Evolutionary conservation across 2,113 vertebrate genomes (phyloP).

Genomic region (Colistium nudipinnis): DNA sequence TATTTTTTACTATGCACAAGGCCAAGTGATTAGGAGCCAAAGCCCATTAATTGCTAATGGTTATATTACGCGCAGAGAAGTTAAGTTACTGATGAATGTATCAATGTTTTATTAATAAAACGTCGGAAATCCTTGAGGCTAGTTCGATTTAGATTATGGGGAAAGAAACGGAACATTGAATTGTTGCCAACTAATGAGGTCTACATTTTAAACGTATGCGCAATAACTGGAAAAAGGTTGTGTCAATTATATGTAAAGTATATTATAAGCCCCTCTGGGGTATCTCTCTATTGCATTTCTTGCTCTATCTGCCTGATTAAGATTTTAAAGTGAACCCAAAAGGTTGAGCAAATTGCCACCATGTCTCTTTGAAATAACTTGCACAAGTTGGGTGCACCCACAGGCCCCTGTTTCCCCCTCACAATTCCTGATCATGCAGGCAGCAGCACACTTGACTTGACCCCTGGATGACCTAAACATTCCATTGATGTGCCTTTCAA

Average conservation of each 20-base stretch:
- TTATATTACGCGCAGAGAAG: background rate
- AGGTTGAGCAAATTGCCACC: background rate
- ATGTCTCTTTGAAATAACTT: background rate
- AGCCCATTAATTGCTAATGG: slow-evolving; percentile 1
- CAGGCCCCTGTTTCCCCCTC: too few species aligned
- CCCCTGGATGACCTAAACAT: too few species aligned
- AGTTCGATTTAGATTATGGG: background rate
- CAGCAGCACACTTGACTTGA: too few species aligned
- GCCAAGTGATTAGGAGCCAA: background rate
- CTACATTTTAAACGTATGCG: too few species aligned
- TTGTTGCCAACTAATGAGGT: background rate
- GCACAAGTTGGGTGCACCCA: too few species aligned
- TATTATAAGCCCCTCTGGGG: background rate
- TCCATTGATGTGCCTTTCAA: too few species aligned
- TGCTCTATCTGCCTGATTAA: background rate
- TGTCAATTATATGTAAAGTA: background rate
- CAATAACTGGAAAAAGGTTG: too few species aligned
- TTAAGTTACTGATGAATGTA: background rate
- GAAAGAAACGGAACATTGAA: background rate
- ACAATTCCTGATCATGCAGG: too few species aligned
- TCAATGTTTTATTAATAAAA: slow-evolving; percentile 2
- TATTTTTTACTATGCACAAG: background rate
- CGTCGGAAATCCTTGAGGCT: slow-evolving; percentile 15
- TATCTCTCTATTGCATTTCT: background rate
- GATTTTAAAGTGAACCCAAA: background rate